These are phyloP conservation scores for Stictonetta naevosa DNA, from an alignment of 2,113 vertebrate genomes.

Conservation along the genomic window DNA sequence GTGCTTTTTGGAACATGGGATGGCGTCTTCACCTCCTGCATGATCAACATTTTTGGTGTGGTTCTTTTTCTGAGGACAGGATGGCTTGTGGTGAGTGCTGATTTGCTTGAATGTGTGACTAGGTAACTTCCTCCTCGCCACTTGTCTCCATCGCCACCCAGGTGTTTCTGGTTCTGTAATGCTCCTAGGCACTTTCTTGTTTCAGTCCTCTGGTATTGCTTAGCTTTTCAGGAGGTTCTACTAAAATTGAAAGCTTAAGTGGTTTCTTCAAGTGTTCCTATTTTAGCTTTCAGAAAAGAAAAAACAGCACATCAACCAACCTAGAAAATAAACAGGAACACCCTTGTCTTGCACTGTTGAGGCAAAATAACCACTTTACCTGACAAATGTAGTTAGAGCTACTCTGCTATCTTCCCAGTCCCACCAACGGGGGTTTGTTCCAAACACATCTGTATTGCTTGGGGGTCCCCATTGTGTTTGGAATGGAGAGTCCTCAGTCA, in stretches of 20 bases:
- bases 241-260: background rate
- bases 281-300: background rate
- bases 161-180: background rate
- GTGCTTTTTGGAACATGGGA: constrained; percentile 98
- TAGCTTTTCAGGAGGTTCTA: background rate
- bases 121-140: background rate
- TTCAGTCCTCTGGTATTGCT: background rate
- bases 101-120: background rate
- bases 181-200: background rate
- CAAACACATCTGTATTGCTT: background rate
- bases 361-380: background rate
- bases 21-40: constrained; percentile 97
- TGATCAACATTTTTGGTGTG: constrained; percentile 99
- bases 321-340: background rate
- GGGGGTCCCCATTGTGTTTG: background rate
- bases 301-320: background rate
- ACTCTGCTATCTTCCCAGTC: background rate
- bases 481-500: background rate
- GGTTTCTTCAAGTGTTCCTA: background rate
- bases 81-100: constrained; percentile 88
- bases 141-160: background rate
- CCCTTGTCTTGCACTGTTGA: background rate
- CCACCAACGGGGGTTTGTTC: background rate
- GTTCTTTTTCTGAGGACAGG: constrained; percentile 95
- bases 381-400: background rate